Base-by-base conservation (phyloP, 2,888 invertebrate species). In the Boloria selene region DNA sequence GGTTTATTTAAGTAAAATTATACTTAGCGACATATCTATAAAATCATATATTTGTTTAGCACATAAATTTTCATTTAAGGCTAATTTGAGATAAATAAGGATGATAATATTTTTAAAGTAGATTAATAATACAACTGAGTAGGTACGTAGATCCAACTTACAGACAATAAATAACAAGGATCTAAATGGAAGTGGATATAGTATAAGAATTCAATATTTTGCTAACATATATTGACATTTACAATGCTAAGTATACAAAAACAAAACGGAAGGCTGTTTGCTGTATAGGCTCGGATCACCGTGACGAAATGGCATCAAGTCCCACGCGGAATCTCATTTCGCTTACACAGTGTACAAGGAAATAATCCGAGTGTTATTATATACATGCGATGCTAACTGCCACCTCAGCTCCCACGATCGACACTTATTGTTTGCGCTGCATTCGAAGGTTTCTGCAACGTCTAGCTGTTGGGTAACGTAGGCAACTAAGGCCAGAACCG, bases 371-470 rank as follows among this genome's bases (percentile, higher is more conserved):
- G 83, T 79, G 79, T 78, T 80, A 84, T 84, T 84, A 81, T 84
- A 75, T 79, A 78, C 74, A 77, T 77, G 73, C 75, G 83, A 79
- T 76, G 82, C 80, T 79, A 77, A 72, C 74, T 80, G 77, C 81
- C 81, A 80, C 76, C 78, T 75, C 70, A 78, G 78, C 87, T 89
- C 90, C 88, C 89, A 90, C 90, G 88, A 86, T 77, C 81, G 76
- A 76, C 80, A 79, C 80, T 79, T 83, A 88, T 90, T 90, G 90
- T 91, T 90, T 86, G 85, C 80, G 78, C 77, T 87, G 85, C 87
- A 86, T 86, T 89, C 80, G 80, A 86, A 84, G 85, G 86, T 87
- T 88, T 88, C 87, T 88, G 90, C 90, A 89, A 90, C 83, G 82
- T 75, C 83, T 82, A 81, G 83, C 73, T 83, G 83, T 90, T 89